phyloP scores from a whole-genome alignment of 1,140 invertebrate species.

The Mamestra configurata region DNA sequence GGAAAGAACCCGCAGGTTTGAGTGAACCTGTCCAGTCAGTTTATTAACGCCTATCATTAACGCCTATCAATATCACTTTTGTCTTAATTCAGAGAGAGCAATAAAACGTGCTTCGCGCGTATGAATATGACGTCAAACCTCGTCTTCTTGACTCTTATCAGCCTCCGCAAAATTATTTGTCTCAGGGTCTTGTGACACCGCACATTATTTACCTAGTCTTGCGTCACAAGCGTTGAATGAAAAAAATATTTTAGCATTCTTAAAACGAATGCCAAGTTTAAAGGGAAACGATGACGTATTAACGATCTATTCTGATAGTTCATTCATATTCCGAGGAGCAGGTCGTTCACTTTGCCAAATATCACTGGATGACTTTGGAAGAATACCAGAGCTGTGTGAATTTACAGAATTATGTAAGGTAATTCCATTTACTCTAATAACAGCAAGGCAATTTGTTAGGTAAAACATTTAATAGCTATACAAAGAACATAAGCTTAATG shows the following conservation, averaged over 20 bases:
- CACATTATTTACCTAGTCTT: neutral
- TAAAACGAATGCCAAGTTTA: constrained; percentile 9
- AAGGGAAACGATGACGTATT: neutral
- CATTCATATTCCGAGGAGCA: constrained; percentile 21
- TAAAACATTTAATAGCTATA: too few relatives aligned
- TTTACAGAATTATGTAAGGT: too few relatives aligned
- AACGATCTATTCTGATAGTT: constrained; percentile 14
- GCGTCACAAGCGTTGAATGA: neutral
- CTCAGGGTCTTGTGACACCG: constrained; percentile 20
- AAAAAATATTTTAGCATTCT: constrained; percentile 7
- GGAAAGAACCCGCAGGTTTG: too few relatives aligned
- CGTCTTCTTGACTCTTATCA: neutral
- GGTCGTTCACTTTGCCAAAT: constrained; percentile 2
- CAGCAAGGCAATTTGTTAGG: too few relatives aligned
- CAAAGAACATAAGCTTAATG: too few relatives aligned
- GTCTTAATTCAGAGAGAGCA: neutral
- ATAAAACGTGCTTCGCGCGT: neutral
- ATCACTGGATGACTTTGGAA: neutral
- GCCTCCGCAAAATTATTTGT: constrained; percentile 17
- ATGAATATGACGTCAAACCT: neutral
- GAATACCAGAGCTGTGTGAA: too few relatives aligned
- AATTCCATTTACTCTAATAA: too few relatives aligned
- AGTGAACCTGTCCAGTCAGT: too few relatives aligned
- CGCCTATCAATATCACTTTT: neutral
- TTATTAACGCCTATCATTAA: too few relatives aligned